phyloP scores from a whole-genome alignment of 23 tunicate species.

The Clavelina lepadiformis region DNA sequence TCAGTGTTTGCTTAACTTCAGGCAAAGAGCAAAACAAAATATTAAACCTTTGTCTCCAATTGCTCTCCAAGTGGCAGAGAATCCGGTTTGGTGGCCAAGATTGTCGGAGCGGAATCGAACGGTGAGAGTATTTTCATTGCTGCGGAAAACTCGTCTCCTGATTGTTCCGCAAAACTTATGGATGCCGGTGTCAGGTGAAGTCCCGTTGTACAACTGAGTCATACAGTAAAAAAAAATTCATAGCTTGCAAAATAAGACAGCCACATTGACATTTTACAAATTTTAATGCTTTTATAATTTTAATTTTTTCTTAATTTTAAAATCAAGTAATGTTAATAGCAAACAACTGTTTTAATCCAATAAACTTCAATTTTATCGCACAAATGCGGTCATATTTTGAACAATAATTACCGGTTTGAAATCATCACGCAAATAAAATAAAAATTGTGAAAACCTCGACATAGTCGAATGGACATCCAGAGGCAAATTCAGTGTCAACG shows the following conservation, averaged over 20 bases:
- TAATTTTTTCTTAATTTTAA: too few species aligned
- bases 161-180: conserved; percentile 18
- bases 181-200: conserved; percentile 4
- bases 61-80: conserved; percentile 15
- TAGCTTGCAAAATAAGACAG: too few species aligned
- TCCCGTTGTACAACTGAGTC: conserved; percentile 28
- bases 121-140: conserved; percentile 6
- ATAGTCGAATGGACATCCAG: conserved; percentile 16
- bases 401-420: too few species aligned
- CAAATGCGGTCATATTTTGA: too few species aligned
- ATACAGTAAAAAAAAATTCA: too few species aligned
- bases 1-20: too few species aligned
- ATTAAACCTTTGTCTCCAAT: conserved; percentile 11
- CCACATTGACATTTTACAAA: too few species aligned
- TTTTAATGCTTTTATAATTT: too few species aligned
- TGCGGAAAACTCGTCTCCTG: not conserved
- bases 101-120: conserved; percentile 19
- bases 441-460: conserved; percentile 7
- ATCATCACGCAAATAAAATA: not conserved
- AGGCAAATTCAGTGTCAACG: conserved; percentile 9
- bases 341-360: too few species aligned
- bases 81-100: conserved; percentile 4
- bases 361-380: too few species aligned
- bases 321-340: too few species aligned
- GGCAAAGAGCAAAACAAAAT: too few species aligned